A percentile compares a stretch with the other conserved stretches of the same genome.
phyloP scores from a whole-genome alignment of 1,140 invertebrate genomes.

The Drosophila pallidifrons region DNA sequence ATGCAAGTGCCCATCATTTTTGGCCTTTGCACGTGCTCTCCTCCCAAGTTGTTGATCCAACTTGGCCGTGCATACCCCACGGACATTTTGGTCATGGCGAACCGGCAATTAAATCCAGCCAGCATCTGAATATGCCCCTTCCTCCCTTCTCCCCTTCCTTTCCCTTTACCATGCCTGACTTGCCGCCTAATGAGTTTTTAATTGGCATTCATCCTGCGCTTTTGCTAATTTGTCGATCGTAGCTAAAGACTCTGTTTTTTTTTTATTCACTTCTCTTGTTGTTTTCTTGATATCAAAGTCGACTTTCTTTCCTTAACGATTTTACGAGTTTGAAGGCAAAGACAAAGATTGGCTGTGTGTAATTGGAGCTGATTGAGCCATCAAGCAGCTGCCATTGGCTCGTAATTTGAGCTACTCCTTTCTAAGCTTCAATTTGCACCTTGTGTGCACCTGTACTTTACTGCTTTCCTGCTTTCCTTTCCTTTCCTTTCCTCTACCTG shows the following conservation, averaged over 20 bases:
- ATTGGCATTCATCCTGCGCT: slow-evolving; percentile 54
- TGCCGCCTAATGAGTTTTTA: slow-evolving; percentile 77
- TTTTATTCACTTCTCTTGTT: background rate
- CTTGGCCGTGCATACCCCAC: slow-evolving; percentile 33
- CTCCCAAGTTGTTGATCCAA: slow-evolving; percentile 61
- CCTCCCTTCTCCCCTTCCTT: background rate
- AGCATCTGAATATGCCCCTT: slow-evolving; percentile 33
- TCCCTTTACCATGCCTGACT: background rate
- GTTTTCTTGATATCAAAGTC: slow-evolving; percentile 3
- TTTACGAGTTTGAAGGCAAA: slow-evolving; percentile 4
- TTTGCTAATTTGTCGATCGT: slow-evolving; percentile 51
- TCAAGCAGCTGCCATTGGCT: slow-evolving; percentile 50
- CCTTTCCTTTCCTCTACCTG: background rate
- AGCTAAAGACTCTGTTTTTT: slow-evolving; percentile 13
- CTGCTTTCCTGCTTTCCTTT: background rate
- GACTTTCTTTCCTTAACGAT: slow-evolving; percentile 30
- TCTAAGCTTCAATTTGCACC: slow-evolving; percentile 70
- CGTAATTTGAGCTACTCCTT: slow-evolving; percentile 60
- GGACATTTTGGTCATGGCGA: slow-evolving; percentile 74
- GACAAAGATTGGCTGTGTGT: slow-evolving; percentile 14
- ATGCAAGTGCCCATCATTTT: slow-evolving; percentile 81
- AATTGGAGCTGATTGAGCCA: slow-evolving; percentile 71
- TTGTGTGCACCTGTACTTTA: slow-evolving; percentile 11
- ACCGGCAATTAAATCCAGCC: slow-evolving; percentile 71
- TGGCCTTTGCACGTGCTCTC: slow-evolving; percentile 64